Evolutionary conservation across 2,797 vertebrate genomes (phyloP), one percentile per base, ranked within the genome.

Genomic region (Sphenodon punctatus): DNA sequence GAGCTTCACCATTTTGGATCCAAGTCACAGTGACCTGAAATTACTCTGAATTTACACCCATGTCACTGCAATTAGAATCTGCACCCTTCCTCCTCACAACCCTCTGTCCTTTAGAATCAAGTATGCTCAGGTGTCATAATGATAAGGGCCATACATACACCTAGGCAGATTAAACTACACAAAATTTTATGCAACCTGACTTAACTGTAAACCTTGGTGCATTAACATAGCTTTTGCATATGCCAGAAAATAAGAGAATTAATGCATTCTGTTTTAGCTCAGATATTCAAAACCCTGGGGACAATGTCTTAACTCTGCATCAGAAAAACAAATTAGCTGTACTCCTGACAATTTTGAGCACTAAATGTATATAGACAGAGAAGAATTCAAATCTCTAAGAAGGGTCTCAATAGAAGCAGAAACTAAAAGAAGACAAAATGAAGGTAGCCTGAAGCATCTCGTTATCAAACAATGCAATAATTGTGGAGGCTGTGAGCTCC

Each of bases 401-500:
- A 61, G 75, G 38, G 63, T 67, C 48, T 82, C 87, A 82, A 74
- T 56, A 81, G 78, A 78, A 67, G 55, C 14, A 80, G 49, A 46
- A 89, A 80, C 71, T 70, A 39, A 83, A 86, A 86, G 69, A 53
- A 72, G 84, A 86, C 78, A 89, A 72, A 66, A 77, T 68, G 73
- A 79, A 85, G 56, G 42, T 51, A 69, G 61, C 85, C 75, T 78
- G 73, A 59, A 88, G 86, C 69, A 74, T 61, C 82, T 84, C 15
- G 9, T 61, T 76, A 82, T 20, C 30, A 67, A 88, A 77, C 75
- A 53, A 61, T 27, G 86, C 48, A 69, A 69, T 56, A 88, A 89
- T 84, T 53, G 9, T 80, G 82, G 89, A 75, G 84, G 92, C 93
- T 61, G 39, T 75, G 88, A 92, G 89, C 90, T 92, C 80, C 10